Base-by-base conservation (phyloP, 1,140 invertebrate species). In the Drosophila ercepeae region DNA sequence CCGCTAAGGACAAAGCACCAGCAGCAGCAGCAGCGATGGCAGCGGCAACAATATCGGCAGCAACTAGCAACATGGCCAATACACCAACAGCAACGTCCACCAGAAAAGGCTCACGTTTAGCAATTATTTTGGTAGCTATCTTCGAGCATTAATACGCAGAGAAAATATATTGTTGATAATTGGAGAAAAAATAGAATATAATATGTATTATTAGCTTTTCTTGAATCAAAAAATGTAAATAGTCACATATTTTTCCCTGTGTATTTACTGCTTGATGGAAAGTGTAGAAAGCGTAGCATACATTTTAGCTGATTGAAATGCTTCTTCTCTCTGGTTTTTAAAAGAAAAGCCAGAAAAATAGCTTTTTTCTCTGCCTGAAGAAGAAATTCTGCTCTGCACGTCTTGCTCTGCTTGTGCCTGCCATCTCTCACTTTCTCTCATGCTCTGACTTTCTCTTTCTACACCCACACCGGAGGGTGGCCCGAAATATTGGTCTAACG, bases 81-180 rank as follows among this genome's bases (percentile, higher is more conserved):
- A 49, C 42, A 60, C 29, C 42, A 45, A 48, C 57, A 64, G 57
- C 57, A 49, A 39, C 57, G 60, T 45, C 60, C 60, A 39, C 32
- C 75, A 19, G 58, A 68, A 50, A 50, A 77, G 67, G 51, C 60
- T 68, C 65, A 64, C 60, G 60, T 61, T 64, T 64, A 72, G 58
- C 46, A 65, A 57, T 64, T 45, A 73, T 60, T 53, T 68, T 65
- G 81, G 81, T 84, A 84, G 81, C 63, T 84, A 63, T 75, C 34
- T 19, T 55, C 42, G 48, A 45, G 32, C 65, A 68, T 48, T 48
- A 63, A 52, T 21, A 39, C 60, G 36, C 55, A 61, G 57, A 41
- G 45, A 16, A 14, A 63, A 27, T 18, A 48, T n/a, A 14, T 27
- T 21, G 4, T 4, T 4, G 21, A 21, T n/a, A n/a, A n/a, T n/a